Evolutionary conservation across 2,888 invertebrate species (phyloP).

Genomic region (Oligia latruncula): DNA sequence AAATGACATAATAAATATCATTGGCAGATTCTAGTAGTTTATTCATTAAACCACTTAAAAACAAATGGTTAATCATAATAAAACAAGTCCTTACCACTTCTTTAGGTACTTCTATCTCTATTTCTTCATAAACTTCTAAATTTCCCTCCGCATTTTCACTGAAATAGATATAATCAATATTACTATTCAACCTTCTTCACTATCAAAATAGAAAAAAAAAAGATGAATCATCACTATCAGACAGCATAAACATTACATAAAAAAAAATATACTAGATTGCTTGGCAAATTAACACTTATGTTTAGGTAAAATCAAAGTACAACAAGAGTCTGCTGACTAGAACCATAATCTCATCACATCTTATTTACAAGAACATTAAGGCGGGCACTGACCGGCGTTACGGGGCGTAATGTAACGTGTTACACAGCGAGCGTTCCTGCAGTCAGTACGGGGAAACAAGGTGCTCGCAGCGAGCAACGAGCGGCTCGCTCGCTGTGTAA

Average conservation of each 20-base stretch:
- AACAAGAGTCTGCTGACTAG: slow-evolving; percentile 5
- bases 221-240: slow-evolving; percentile 1
- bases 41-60: not conserved
- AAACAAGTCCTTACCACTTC: slow-evolving; percentile 78
- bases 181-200: not conserved
- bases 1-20: slow-evolving; percentile 17
- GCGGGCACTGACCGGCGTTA: no score
- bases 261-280: slow-evolving; percentile 2
- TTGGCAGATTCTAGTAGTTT: not conserved
- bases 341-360: not conserved
- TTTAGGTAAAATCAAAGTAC: slow-evolving; percentile 23
- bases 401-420: no score
- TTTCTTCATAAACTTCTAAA: slow-evolving; percentile 89
- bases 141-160: slow-evolving; percentile 88
- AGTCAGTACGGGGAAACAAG: no score
- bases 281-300: slow-evolving; percentile 39
- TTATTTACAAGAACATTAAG: not conserved
- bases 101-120: slow-evolving; percentile 86
- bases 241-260: not conserved
- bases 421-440: no score
- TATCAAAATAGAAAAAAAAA: not conserved
- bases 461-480: no score
- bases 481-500: no score
- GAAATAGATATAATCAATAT: slow-evolving; percentile 47
- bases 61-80: not conserved